A percentile compares a stretch with the other conserved stretches of the same genome.
These are phyloP conservation scores for Zonotrichia leucophrys DNA, from an alignment of 2,113 vertebrate species.

Conservation along the genomic window DNA sequence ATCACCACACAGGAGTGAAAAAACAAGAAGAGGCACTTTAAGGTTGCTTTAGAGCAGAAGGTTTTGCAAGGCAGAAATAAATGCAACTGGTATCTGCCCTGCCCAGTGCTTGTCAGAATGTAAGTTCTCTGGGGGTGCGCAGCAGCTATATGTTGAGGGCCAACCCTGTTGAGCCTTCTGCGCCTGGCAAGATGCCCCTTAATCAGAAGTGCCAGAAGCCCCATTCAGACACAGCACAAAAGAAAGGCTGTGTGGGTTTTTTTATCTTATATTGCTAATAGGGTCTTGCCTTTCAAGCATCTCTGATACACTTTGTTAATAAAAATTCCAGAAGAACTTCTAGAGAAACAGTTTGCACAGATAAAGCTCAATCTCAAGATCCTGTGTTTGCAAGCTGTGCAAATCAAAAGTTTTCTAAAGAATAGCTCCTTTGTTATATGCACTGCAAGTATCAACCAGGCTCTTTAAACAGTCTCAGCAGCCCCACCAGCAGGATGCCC, in stretches of 20 bases:
- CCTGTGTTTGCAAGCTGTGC: not conserved
- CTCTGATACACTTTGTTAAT: not conserved
- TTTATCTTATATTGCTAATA: not conserved
- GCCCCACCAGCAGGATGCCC: not conserved
- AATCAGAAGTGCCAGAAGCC: not conserved
- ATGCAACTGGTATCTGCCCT: not conserved
- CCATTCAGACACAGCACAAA: not conserved
- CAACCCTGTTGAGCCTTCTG: not conserved
- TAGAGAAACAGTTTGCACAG: not conserved
- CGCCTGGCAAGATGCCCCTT: not conserved
- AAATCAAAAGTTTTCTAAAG: not conserved
- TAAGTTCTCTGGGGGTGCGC: not conserved
- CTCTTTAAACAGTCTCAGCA: not conserved
- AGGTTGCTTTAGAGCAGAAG: not conserved
- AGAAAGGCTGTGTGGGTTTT: not conserved
- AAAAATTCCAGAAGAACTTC: constrained; percentile 2
- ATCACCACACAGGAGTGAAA: not conserved
- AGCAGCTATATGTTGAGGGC: not conserved
- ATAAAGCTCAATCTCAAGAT: not conserved
- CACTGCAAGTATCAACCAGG: not conserved
- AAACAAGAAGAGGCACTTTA: not conserved
- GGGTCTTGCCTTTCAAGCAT: not conserved
- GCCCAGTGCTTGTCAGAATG: not conserved
- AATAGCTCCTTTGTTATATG: not conserved
- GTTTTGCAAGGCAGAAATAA: not conserved